Evolutionary conservation across 2,797 vertebrate genomes (phyloP), one percentile per base, ranked within the genome.

Genomic region (Diceros bicornis): DNA sequence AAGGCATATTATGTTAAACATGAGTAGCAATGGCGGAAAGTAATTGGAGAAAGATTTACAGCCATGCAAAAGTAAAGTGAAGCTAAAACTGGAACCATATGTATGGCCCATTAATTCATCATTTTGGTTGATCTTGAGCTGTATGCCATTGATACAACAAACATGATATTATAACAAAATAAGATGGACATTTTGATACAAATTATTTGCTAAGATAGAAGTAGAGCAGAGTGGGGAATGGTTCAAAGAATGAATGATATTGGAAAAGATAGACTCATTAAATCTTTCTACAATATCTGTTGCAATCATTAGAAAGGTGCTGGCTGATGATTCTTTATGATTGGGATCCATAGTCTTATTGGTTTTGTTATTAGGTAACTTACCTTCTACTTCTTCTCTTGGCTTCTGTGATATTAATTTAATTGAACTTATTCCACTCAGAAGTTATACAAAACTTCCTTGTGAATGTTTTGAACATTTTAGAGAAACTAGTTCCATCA

Each of bases 381-480:
- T 99, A 99, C 88, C 99, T 95, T 99, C 99, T 98, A 99, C 99
- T 99, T 99, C 99, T 98, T 99, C 99, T 96, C 99, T 99, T 98
- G 99, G 99, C 98, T 99, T 99, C 99, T 99, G 99, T 99, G 99
- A 99, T 99, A 99, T 99, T 98, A 99, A 99, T 98, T 98, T 97
- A 98, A 99, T 99, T 98, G 99, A 99, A 98, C 99, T 99, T 98
- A 99, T 99, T 68, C 99, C 99, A 98, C 99, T 99, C 90, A 99
- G 99, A 99, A 99, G 99, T 98, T 99, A 99, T 99, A 99, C 98
- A 98, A 99, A 99, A 98, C 99, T 99, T 98, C 99, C 99, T 99
- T 99, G 99, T 98, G 99, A 99, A 99, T 99, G 99, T 99, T 99
- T 99, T 98, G 99, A 99, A 99, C 99, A 99, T 99, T 99, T 99